phyloP scores from a whole-genome alignment of 2,113 vertebrate species.

The Pelecanoides urinatrix region DNA sequence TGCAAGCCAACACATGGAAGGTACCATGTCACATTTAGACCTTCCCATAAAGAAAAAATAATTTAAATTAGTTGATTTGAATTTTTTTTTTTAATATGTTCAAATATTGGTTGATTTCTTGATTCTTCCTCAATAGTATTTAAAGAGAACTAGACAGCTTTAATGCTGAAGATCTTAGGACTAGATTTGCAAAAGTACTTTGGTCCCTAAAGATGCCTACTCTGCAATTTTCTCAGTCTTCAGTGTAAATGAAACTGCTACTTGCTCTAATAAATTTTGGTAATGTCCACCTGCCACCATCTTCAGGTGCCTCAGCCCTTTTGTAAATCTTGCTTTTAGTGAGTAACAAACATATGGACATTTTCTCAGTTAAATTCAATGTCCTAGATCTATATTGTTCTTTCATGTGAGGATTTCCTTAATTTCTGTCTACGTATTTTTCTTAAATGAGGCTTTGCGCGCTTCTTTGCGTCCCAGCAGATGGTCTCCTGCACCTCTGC shows the following conservation, averaged over 20 bases:
- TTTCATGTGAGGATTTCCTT: not conserved
- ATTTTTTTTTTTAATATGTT: not conserved
- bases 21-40: not conserved
- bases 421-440: not conserved
- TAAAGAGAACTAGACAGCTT: not conserved
- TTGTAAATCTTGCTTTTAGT: not conserved
- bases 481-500: not conserved
- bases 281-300: not conserved
- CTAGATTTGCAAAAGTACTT: not conserved
- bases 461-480: not conserved
- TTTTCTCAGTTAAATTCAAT: not conserved
- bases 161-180: not conserved
- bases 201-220: not conserved
- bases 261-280: not conserved
- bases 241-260: not conserved
- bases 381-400: not conserved
- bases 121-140: not conserved
- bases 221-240: not conserved
- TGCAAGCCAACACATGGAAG: not conserved
- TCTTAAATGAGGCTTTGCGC: not conserved
- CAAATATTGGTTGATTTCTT: not conserved
- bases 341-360: rapidly evolving
- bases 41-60: not conserved
- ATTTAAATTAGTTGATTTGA: not conserved
- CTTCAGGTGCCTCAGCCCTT: not conserved